These are phyloP conservation scores for Nasonia giraulti DNA, from an alignment of 1,140 invertebrate species.

Conservation along the genomic window DNA sequence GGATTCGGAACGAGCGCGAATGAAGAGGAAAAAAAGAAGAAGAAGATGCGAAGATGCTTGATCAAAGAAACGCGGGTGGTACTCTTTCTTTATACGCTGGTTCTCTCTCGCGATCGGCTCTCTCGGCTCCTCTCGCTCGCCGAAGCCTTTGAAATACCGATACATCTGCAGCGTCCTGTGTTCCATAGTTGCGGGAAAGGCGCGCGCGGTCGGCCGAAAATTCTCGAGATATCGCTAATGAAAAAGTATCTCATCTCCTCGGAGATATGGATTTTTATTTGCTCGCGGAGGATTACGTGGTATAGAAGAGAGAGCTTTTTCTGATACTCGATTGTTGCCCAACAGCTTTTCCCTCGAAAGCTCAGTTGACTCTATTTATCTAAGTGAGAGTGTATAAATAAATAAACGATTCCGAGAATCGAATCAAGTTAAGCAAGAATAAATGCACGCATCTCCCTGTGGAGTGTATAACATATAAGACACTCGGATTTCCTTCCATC, in stretches of 20 bases:
- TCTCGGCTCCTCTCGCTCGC: neutral
- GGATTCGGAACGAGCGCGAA: neutral
- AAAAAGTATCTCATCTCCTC: neutral
- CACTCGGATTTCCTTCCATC: neutral
- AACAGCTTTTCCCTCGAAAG: too few relatives aligned
- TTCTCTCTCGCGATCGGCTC: neutral
- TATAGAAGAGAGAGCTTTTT: neutral
- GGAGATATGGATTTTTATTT: neutral
- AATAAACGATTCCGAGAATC: neutral
- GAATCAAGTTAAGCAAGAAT: neutral
- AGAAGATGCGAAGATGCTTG: neutral
- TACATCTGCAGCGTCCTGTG: conserved; percentile 33
- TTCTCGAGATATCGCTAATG: conserved; percentile 1
- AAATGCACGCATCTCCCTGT: neutral
- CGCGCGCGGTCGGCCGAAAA: neutral
- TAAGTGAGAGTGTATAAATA: neutral
- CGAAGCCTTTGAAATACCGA: conserved; percentile 33
- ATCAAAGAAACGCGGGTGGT: conserved; percentile 41
- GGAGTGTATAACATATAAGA: neutral
- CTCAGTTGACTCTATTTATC: too few relatives aligned
- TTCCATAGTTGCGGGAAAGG: conserved; percentile 17
- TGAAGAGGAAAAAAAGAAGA: neutral
- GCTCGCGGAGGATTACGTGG: neutral
- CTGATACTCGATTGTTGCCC: neutral
- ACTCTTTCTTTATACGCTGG: neutral